phyloP scores from a whole-genome alignment of 2,888 invertebrate genomes.

The Athalia rosae region DNA sequence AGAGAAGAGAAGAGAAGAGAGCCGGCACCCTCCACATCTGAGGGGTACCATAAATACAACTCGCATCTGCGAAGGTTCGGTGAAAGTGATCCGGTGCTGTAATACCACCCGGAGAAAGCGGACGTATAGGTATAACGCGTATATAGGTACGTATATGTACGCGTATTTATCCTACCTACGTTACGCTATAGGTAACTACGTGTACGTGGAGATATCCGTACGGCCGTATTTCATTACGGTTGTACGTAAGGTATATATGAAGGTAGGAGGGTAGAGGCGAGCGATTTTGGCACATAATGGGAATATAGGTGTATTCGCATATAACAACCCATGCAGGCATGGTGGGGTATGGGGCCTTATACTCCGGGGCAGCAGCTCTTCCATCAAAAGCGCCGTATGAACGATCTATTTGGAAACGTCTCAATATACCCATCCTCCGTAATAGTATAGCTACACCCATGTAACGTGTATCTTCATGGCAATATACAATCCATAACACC shows the following conservation, averaged over 20 bases:
- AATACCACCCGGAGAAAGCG: not conserved
- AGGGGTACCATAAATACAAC: constrained; percentile 63
- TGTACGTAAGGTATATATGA: not conserved
- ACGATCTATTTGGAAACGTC: constrained; percentile 3
- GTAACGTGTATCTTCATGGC: not conserved
- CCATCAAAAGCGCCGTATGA: constrained; percentile 18
- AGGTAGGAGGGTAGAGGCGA: too few relatives aligned
- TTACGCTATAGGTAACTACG: not conserved
- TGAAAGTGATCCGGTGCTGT: constrained; percentile 59
- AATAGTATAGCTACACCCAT: not conserved
- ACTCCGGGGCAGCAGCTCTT: not conserved
- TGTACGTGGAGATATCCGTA: not conserved
- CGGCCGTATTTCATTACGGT: constrained; percentile 9
- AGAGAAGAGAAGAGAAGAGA: not conserved
- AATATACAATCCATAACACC: constrained; percentile 18
- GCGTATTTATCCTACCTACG: not conserved
- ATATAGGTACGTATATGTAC: not conserved
- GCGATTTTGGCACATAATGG: constrained; percentile 3
- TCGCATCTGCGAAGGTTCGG: constrained; percentile 62
- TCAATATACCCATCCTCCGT: constrained; percentile 5
- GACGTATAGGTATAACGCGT: not conserved
- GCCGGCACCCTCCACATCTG: constrained; percentile 5
- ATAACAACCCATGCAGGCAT: constrained; percentile 3
- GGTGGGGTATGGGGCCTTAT: too few relatives aligned
- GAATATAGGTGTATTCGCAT: constrained; percentile 5